These are phyloP conservation scores for Drosophila kohkoa DNA, from an alignment of 1,140 invertebrate species.

Conservation along the genomic window DNA sequence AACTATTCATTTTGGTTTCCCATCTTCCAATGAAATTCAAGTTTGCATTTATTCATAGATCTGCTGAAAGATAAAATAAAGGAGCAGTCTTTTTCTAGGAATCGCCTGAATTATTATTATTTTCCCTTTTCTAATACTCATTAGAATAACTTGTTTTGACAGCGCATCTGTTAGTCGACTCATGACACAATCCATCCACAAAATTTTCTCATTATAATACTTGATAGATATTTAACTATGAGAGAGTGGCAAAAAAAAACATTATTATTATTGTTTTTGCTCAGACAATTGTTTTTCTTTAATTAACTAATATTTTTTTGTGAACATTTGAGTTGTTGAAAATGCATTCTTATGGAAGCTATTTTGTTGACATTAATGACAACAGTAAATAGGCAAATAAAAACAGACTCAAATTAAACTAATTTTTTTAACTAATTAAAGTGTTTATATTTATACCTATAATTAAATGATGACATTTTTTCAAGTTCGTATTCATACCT, in stretches of 20 bases:
- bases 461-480: too few species aligned
- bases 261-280: neutral
- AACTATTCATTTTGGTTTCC: constrained; percentile 25
- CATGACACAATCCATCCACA: neutral
- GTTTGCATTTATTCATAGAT: constrained; percentile 3
- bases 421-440: too few species aligned
- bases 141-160: too few species aligned
- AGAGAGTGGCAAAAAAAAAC: neutral
- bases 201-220: neutral
- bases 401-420: neutral
- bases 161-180: neutral
- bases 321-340: neutral
- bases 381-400: neutral
- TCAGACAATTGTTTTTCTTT: neutral
- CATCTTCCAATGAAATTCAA: constrained; percentile 3
- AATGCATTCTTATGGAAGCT: neutral
- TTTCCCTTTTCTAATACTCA: too few species aligned
- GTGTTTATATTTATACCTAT: too few species aligned
- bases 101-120: neutral
- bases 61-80: neutral
- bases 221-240: neutral
- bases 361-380: neutral
- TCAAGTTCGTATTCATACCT: too few species aligned
- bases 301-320: neutral
- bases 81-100: neutral